phyloP scores from a whole-genome alignment of 2,888 invertebrate species.

The Rhodophaea formosa region DNA sequence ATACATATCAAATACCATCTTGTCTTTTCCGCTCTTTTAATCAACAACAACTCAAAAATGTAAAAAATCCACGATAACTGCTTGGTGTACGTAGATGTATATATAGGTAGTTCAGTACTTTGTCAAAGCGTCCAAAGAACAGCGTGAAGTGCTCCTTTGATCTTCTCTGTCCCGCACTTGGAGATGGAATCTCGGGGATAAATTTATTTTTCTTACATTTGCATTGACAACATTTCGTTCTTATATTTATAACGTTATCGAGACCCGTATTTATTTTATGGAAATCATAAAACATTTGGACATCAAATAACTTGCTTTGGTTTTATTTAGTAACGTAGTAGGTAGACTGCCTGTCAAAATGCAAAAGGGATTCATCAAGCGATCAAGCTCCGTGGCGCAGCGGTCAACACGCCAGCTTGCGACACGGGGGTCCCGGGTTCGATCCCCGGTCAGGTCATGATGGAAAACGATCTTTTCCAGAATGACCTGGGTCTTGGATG shows the following conservation, averaged over 20 bases:
- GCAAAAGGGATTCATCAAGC: too few relatives aligned
- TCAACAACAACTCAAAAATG: too few relatives aligned
- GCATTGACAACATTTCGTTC: background rate
- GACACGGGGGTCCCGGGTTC: too few relatives aligned
- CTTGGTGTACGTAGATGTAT: background rate
- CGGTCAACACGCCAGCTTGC: too few relatives aligned
- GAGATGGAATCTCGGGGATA: conserved; percentile 15
- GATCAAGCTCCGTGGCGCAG: too few relatives aligned
- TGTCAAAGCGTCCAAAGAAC: conserved; percentile 21
- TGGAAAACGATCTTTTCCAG: background rate
- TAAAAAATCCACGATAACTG: background rate
- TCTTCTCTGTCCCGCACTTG: conserved; percentile 27
- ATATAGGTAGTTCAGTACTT: background rate
- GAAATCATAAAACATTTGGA: background rate
- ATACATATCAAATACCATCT: too few relatives aligned
- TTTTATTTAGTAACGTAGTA: background rate
- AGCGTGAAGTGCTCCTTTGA: conserved; percentile 42
- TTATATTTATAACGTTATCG: background rate
- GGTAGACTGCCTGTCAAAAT: background rate
- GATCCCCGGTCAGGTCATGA: too few relatives aligned
- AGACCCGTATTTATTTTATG: background rate
- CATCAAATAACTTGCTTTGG: background rate
- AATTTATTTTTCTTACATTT: conserved; percentile 16
- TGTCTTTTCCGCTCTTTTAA: too few relatives aligned
- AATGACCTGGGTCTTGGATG: too few relatives aligned